A percentile compares a stretch with the other conserved stretches of the same genome.
These are phyloP conservation scores for Limenitis camilla DNA, from an alignment of 2,888 invertebrate genomes.

Conservation along the genomic window DNA sequence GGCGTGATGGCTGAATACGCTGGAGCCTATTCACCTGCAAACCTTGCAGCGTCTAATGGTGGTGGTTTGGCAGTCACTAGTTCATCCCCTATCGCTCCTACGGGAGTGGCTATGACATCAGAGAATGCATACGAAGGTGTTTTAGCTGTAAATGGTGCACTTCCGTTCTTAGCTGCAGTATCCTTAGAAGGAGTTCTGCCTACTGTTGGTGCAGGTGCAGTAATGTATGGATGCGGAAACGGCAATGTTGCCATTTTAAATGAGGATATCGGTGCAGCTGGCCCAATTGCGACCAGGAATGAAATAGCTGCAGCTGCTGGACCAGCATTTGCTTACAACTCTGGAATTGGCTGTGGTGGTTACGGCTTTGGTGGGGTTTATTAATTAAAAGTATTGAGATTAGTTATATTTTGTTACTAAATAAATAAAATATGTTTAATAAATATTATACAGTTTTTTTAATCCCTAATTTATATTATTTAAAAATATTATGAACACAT, in stretches of 20 bases:
- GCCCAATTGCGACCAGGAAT: background rate
- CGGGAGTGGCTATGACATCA: slow-evolving; percentile 35
- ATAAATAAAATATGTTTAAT: too few relatives aligned
- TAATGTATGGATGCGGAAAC: slow-evolving; percentile 32
- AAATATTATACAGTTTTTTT: too few relatives aligned
- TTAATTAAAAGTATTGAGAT: background rate
- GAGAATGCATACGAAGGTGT: slow-evolving; percentile 37
- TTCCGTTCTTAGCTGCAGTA: slow-evolving; percentile 39
- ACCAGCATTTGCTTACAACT: background rate
- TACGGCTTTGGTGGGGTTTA: slow-evolving; percentile 11
- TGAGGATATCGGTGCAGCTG: slow-evolving; percentile 14
- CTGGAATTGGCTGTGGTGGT: slow-evolving; percentile 16
- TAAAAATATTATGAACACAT: background rate
- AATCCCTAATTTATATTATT: background rate
- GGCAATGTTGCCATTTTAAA: slow-evolving; percentile 28
- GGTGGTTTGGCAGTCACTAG: slow-evolving; percentile 28
- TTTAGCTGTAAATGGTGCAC: slow-evolving; percentile 31
- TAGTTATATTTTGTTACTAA: too few relatives aligned
- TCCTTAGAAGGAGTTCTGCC: slow-evolving; percentile 34
- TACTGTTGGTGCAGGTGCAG: slow-evolving; percentile 29
- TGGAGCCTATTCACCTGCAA: background rate
- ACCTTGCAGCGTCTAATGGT: slow-evolving; percentile 18
- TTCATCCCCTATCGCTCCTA: slow-evolving; percentile 36
- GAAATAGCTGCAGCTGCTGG: slow-evolving; percentile 23
- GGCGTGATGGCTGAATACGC: background rate